A percentile compares a stretch with the other conserved stretches of the same genome.
phyloP scores from a whole-genome alignment of 2,797 vertebrate species.

The Masticophis lateralis region DNA sequence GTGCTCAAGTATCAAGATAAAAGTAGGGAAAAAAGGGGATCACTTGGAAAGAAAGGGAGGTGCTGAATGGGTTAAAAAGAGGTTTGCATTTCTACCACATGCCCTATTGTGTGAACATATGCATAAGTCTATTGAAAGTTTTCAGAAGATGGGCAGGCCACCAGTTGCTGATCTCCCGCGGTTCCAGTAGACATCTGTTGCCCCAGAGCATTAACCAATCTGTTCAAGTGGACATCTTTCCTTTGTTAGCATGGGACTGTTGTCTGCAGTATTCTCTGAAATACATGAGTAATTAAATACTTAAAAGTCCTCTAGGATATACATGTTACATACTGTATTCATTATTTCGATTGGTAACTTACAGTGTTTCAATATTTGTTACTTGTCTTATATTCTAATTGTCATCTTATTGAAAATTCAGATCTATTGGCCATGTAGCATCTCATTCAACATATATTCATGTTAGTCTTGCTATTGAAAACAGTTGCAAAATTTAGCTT shows the following conservation, averaged over 20 bases:
- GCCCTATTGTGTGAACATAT: slow-evolving; percentile 86
- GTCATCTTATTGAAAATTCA: slow-evolving; percentile 32
- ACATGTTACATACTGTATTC: slow-evolving; percentile 78
- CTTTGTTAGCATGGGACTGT: slow-evolving; percentile 73
- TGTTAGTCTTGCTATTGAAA: slow-evolving; percentile 12
- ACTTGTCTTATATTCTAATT: slow-evolving; percentile 8
- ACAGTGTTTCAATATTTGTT: slow-evolving; percentile 56
- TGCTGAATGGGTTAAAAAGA: slow-evolving; percentile 76
- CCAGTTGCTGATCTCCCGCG: slow-evolving; percentile 90
- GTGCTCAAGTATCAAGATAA: slow-evolving; percentile 51
- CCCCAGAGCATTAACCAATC: slow-evolving; percentile 80
- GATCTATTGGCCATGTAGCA: slow-evolving; percentile 20
- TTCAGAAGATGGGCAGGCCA: slow-evolving; percentile 82
- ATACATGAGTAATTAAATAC: slow-evolving; percentile 80
- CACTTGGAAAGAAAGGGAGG: slow-evolving; percentile 59
- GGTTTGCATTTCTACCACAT: slow-evolving; percentile 78
- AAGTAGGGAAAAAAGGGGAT: slow-evolving; percentile 51
- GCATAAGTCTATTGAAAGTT: slow-evolving; percentile 83
- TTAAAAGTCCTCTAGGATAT: slow-evolving; percentile 68
- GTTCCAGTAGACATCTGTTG: slow-evolving; percentile 93
- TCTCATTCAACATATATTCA: slow-evolving; percentile 16
- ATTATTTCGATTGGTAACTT: slow-evolving; percentile 76
- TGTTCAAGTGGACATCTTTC: slow-evolving; percentile 79
- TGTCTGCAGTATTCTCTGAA: slow-evolving; percentile 73
- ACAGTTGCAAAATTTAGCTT: slow-evolving; percentile 9